Evolutionary conservation across 2,888 invertebrate species (phyloP), one percentile per base, ranked within the genome.

Genomic region (Eupithecia vulgata): DNA sequence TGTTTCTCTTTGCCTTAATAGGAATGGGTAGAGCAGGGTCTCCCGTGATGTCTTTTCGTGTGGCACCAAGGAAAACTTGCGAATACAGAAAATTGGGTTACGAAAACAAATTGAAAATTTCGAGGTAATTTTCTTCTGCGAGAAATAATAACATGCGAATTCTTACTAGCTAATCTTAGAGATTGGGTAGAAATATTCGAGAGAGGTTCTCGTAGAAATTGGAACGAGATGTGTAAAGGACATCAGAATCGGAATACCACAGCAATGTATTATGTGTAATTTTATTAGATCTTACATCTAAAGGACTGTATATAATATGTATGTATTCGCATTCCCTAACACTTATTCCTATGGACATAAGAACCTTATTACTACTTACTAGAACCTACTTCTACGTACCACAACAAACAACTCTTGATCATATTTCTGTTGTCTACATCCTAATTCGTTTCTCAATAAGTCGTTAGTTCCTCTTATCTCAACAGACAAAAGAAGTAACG

Each of bases 31-130:
- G 82, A 83, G 82, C 78, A 80, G 80, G 81, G 80, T 82, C 85
- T 86, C 84, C 79, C 78, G 85, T 81, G 83, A 85, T 85, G 88
- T 85, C 87, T 87, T 88, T 88, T 87, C 90, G 87, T 85, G 87
- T 88, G 86, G 81, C 87, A 88, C 88, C 87, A 88, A 85, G 87
- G 84, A 84, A 89, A 85, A 90, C 89, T 90, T 87, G 88, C 85
- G 89, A 87, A 82, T 84, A 85, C 81, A 85, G 87, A 85, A 91
- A 92, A 92, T 92, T 89, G 85, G 84, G 89, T 92, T 91, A 90
- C 86, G 85, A 88, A 89, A 89, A 88, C 85, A 92, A 92, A 92
- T 92, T 92, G 91, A 89, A 90, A 91, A 89, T 91, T 90, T 90
- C 86, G 85, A 84, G 86, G 88, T 90, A 92, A 92, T 93, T 92